Conservation (phyloP, 2,888 invertebrate genomes). For the Aleiodes leptofemur region DNA sequence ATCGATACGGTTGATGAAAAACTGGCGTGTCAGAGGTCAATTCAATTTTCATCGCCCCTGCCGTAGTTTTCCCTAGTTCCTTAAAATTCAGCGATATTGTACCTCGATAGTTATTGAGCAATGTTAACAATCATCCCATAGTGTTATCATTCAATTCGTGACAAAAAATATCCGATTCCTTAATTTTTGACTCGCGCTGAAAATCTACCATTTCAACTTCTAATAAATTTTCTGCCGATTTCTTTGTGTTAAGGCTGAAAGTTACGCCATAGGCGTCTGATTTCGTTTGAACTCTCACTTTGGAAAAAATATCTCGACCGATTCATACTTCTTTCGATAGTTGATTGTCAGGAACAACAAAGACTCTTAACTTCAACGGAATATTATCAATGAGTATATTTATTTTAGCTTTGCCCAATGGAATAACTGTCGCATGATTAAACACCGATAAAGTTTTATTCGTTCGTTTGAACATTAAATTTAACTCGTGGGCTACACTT, state of each 20-base stretch:
- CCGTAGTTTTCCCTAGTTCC: conserved; percentile 8
- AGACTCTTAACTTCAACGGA: conserved; percentile 44
- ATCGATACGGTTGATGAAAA: conserved; percentile 46
- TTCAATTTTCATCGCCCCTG: conserved; percentile 53
- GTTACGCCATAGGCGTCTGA: conserved; percentile 27
- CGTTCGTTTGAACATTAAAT: conserved; percentile 40
- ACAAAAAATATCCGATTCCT: neutral
- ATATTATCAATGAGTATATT: conserved; percentile 47
- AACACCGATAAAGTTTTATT: conserved; percentile 46
- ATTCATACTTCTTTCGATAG: conserved; percentile 47
- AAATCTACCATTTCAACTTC: too few species aligned
- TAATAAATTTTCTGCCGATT: too few species aligned
- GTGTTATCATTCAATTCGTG: neutral
- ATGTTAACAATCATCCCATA: neutral
- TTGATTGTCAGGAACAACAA: conserved; percentile 48
- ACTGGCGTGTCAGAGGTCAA: conserved; percentile 44
- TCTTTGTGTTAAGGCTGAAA: neutral
- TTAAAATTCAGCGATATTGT: neutral
- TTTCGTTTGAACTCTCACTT: conserved; percentile 42
- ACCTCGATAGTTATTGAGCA: neutral
- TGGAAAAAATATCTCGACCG: conserved; percentile 48
- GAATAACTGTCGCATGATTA: conserved; percentile 48
- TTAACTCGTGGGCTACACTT: conserved; percentile 42
- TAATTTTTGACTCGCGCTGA: neutral
- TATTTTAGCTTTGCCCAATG: conserved; percentile 42